Base-by-base conservation (phyloP, 2,888 invertebrate species). In the Drosophila percnosoma region DNA sequence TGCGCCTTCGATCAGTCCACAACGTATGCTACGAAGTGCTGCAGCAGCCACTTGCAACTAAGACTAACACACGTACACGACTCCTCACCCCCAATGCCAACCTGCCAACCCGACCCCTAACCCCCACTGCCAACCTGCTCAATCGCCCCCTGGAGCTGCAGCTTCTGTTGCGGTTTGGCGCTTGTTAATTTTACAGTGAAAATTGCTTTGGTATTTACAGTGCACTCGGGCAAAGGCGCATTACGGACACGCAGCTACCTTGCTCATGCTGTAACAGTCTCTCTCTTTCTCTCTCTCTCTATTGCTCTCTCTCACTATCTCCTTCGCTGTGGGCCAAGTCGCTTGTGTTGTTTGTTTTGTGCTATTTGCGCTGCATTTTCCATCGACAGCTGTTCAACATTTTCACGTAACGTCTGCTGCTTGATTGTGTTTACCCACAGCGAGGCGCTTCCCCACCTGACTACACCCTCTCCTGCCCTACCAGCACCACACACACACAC, bases 121-220 rank as follows among this genome's bases (percentile, higher is more conserved):
- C 57, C 58, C 6, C 21, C n/a, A 34, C 10, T 27, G 4, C 21
- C n/a, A 11, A 27, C 40, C 4, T 34, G 21, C 21, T 52, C 15
- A 21, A 33, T 52, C 4, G 31, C 1, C 27, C 21, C 42, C 31
- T 62, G 40, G 21, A 38, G 36, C 38, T 27, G 27, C 10, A 38
- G 42, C 64, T 61, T 76, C 73, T 67, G 80, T 60, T 82, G 83
- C 82, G 90, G 90, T 73, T 87, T 80, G 86, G 82, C 75, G 87
- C 89, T 87, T 89, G 87, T 90, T 90, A 90, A 87, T 87, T 87
- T 87, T 89, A 73, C 85, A 87, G 76, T 84, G 80, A 73, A 87
- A 87, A 87, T 87, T 87, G 90, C 87, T 90, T 86, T 79, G 89
- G 82, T 87, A 90, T 87, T 87, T 87, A 90, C 87, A 85, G 80